phyloP scores from a whole-genome alignment of 1,140 invertebrate genomes.

The Helicorthomorpha holstii region DNA sequence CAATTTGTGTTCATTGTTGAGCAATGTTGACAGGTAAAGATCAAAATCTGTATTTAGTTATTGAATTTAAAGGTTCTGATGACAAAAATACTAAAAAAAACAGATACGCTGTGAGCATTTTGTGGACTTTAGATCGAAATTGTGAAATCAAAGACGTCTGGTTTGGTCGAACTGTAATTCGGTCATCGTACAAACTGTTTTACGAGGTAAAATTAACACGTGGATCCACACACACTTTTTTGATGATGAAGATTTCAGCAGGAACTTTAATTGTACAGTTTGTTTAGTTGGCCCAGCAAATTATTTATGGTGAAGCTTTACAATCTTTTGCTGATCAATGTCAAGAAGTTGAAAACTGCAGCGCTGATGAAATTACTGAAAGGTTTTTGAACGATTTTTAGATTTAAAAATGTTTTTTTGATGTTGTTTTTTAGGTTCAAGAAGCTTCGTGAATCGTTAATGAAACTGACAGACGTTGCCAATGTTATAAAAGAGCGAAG shows the following conservation, averaged over 20 bases:
- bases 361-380: too few species aligned
- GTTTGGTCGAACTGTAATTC: constrained; percentile 26
- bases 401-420: constrained; percentile 3
- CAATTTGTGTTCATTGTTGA: constrained; percentile 31
- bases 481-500: constrained; percentile 18
- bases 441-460: constrained; percentile 17
- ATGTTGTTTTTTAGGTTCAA: constrained; percentile 14
- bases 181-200: constrained; percentile 25
- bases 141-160: constrained; percentile 22
- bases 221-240: too few species aligned
- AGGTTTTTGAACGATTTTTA: too few species aligned
- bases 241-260: too few species aligned
- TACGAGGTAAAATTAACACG: constrained; percentile 24
- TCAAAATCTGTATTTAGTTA: too few species aligned
- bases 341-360: too few species aligned
- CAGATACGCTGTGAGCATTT: constrained; percentile 29
- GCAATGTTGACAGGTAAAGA: constrained; percentile 26
- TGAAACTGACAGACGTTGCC: constrained; percentile 18
- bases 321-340: too few species aligned
- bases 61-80: too few species aligned
- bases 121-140: constrained; percentile 27
- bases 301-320: too few species aligned
- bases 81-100: too few species aligned
- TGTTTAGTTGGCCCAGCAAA: too few species aligned
- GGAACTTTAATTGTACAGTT: too few species aligned